Evolutionary conservation across 1,140 invertebrate genomes (phyloP), one percentile per base, ranked within the genome.

Genomic region (Drosophila obscura): DNA sequence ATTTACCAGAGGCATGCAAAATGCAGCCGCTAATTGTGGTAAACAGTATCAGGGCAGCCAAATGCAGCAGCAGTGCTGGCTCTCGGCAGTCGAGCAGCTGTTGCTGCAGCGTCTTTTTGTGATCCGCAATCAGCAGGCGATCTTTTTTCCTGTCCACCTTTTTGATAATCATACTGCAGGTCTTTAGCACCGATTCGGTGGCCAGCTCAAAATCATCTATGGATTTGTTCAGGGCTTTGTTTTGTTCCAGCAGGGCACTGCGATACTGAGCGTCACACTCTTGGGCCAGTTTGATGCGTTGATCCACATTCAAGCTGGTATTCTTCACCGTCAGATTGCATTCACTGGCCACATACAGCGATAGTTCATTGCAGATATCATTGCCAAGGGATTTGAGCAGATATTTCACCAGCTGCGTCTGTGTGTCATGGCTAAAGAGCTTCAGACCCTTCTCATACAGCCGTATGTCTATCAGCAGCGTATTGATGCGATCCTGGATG

Each of bases 71-170:
- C 39, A 98, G 92, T 0, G 97, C 97, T 28, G 96, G 94, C 90
- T 98, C 97, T 39, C 94, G 92, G 48, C 94, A 95, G 49, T 92
- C 91, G 56, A 94, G 94, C 44, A 99, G 88, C 91, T 98, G 95
- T 56, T 97, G 94, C 35, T 96, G 91, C n/a, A 99, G 92, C 63
- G 95, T 94, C 85, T 97, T 95, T 71, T 96, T 95, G 74, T 98
- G 96, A 62, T 94, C 95, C 49, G 95, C 92, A 61, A 98, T 93
- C 19, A 97, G 90, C 19, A 94, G 94, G 92, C 94, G 95, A 93
- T 98, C 97, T 89, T 96, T 96, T 85, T 96, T 97, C 81, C 97
- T 97, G 90, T 98, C 97, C 62, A 95, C 94, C 92, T 98, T 98
- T 77, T 96, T 97, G 43, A 97, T 92, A 66, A 97, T 94, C 93